Evolutionary conservation across 1,140 invertebrate species (phyloP), one percentile per base, ranked within the genome.

Genomic region (Leucophenga varia): DNA sequence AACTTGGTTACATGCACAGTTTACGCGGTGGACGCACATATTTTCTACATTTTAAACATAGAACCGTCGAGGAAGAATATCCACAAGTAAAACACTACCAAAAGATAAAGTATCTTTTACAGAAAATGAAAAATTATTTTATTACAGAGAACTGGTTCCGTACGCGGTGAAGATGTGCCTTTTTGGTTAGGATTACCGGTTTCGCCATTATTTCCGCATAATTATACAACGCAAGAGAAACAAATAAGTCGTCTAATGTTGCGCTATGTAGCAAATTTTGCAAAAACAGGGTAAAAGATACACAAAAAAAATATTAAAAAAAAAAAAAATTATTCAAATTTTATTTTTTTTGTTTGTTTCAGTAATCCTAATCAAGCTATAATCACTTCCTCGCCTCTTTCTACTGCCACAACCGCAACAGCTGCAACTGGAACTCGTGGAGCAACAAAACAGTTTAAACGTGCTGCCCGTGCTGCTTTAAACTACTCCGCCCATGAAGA

Each of bases 151-250:
- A 81, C 79, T 50, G 90, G 86, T 34, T 91, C 83, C 38, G 87
- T 95, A 41, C 85, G 89, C 54, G 95, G 94, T n/a, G 94, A 97
- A 73, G 95, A 98, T 74, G 78, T 98, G 59, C 90, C 94, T 18
- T 97, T 93, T 72, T 85, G 95, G 56, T 83, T 98, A 57, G 96
- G 95, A 10, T 84, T 94, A 54, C 95, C 95, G 16, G 75, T 98
- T 31, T 82, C 88, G 4, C 81, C 82, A 41, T 79, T 81, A 44
- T 80, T 80, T 67, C 79, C 80, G 2, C 80, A 84, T 72, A 90
- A 91, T 76, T 91, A 87, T 76, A 85, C 82, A 1, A 75, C 77
- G 39, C 80, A 81, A 63, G 90, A 91, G 59, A 84, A 84, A 46
- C 80, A 81, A 58, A 80, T 90, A 18, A 88, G 89, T 8, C 83